Conservation (phyloP, 30 jellyfish, hydroid and myxozoan genomes). For the Aurelia sp. region DNA sequence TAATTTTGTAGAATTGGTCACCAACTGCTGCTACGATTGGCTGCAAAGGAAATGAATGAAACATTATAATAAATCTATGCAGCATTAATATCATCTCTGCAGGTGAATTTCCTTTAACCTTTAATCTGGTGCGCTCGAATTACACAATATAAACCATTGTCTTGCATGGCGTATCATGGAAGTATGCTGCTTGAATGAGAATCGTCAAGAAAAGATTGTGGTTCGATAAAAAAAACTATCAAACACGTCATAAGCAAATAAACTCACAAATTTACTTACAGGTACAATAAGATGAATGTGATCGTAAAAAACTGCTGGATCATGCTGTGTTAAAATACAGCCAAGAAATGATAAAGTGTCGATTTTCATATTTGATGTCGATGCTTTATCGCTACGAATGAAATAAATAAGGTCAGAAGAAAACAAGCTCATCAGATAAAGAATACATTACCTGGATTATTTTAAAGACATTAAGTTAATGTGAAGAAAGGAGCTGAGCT, state of each 20-base stretch:
- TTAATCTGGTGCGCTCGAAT: too few relatives aligned
- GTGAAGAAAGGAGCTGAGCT: too few relatives aligned
- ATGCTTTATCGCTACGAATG: constrained; percentile 72
- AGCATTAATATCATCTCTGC: not conserved
- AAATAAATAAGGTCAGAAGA: not conserved
- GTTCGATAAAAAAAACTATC: too few relatives aligned
- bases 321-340: constrained; percentile 81
- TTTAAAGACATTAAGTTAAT: too few relatives aligned
- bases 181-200: too few relatives aligned
- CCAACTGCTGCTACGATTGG: constrained; percentile 81
- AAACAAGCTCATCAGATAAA: too few relatives aligned
- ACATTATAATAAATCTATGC: not conserved
- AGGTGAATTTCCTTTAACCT: too few relatives aligned
- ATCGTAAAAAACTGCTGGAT: constrained; percentile 73
- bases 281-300: constrained; percentile 82
- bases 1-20: constrained; percentile 91
- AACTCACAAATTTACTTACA: constrained; percentile 33
- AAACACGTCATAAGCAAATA: too few relatives aligned
- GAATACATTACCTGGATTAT: too few relatives aligned
- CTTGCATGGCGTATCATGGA: too few relatives aligned
- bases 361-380: constrained; percentile 92
- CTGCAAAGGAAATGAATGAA: constrained; percentile 25
- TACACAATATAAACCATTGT: too few relatives aligned
- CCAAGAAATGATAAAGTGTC: constrained; percentile 92
- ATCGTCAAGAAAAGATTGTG: too few relatives aligned